Conservation (phyloP, 1,140 invertebrate genomes). For the Tetramorium parvispinum region DNA sequence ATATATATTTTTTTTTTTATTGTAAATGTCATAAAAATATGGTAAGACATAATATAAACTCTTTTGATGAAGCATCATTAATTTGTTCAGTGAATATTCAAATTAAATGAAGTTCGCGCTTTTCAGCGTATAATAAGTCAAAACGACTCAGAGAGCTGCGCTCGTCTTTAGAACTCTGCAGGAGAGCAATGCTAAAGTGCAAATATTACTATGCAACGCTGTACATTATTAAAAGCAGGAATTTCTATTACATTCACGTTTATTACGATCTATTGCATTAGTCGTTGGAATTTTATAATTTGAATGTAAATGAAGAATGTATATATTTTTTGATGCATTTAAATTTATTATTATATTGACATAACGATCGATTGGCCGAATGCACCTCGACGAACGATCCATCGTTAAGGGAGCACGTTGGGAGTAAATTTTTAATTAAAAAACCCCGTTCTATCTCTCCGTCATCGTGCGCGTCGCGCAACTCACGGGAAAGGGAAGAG, state of each 20-base stretch:
- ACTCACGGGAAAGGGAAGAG: neutral
- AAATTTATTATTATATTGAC: slow-evolving; percentile 22
- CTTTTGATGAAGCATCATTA: neutral
- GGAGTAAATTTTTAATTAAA: slow-evolving; percentile 72
- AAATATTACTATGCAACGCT: slow-evolving; percentile 16
- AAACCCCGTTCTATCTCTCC: slow-evolving; percentile 29
- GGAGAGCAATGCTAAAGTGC: neutral
- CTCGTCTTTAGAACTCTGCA: neutral
- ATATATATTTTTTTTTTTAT: neutral
- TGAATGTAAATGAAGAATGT: neutral
- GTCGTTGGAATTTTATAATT: neutral
- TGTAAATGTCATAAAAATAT: neutral
- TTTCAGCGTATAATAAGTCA: neutral
- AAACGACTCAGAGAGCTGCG: neutral
- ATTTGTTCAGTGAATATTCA: neutral
- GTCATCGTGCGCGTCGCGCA: slow-evolving; percentile 30
- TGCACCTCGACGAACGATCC: neutral
- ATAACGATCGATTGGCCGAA: slow-evolving; percentile 7
- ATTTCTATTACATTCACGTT: slow-evolving; percentile 4
- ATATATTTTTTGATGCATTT: slow-evolving; percentile 19
- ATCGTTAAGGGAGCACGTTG: neutral
- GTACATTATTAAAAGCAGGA: neutral
- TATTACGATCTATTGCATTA: neutral
- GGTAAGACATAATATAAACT: neutral
- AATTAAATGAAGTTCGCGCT: neutral